Conservation (phyloP, 2,113 vertebrate genomes). For the Hoplias malabaricus region DNA sequence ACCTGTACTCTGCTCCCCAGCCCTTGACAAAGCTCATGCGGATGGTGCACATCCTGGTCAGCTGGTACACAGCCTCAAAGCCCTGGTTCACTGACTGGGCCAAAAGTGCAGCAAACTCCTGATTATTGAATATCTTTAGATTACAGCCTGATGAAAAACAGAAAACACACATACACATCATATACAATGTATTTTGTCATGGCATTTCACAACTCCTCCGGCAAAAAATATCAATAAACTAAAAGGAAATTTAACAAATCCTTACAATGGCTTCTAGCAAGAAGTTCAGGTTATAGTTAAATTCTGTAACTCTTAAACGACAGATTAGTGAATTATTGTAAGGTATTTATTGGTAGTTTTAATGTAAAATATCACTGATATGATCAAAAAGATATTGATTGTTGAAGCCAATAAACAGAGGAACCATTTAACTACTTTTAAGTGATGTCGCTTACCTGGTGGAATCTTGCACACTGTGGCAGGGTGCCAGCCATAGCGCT, state of each 20-base stretch:
- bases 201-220: too few relatives aligned
- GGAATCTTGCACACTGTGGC: slow-evolving; percentile 99
- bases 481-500: slow-evolving; percentile 97
- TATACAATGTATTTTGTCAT: too few relatives aligned
- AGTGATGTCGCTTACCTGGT: slow-evolving; percentile 78
- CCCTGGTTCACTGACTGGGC: slow-evolving; percentile 98
- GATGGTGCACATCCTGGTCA: slow-evolving; percentile 98
- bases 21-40: slow-evolving; percentile 99
- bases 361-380: too few relatives aligned
- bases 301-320: too few relatives aligned
- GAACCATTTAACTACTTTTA: neutral
- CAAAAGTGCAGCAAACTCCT: slow-evolving; percentile 94
- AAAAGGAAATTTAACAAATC: too few relatives aligned
- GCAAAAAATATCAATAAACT: too few relatives aligned
- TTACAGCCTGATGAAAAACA: slow-evolving; percentile 83
- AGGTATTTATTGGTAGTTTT: too few relatives aligned
- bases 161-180: neutral
- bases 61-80: slow-evolving; percentile 96
- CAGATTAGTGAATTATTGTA: too few relatives aligned
- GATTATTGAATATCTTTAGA: slow-evolving; percentile 99
- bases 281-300: too few relatives aligned
- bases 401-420: neutral
- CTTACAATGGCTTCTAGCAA: too few relatives aligned
- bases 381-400: neutral
- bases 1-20: slow-evolving; percentile 99